These are phyloP conservation scores for Calameuta pallipes DNA, from an alignment of 2,888 invertebrate genomes.

Conservation along the genomic window DNA sequence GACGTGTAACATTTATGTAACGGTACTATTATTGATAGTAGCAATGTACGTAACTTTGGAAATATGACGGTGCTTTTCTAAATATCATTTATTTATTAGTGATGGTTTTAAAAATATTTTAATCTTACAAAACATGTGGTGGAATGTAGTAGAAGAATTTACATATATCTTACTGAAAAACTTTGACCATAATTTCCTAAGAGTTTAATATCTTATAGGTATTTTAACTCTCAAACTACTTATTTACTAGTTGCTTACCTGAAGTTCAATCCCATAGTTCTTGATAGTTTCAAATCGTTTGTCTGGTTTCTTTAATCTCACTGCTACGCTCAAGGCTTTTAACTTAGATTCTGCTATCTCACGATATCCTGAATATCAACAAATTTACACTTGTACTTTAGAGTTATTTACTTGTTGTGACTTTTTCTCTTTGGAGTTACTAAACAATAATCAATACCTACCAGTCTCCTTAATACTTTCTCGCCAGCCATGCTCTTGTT, in stretches of 20 bases:
- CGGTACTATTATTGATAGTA: constrained; percentile 1
- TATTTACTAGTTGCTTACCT: constrained; percentile 64
- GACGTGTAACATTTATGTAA: constrained; percentile 1
- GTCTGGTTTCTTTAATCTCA: constrained; percentile 79
- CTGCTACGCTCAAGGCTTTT: constrained; percentile 79
- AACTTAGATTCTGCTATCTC: constrained; percentile 83
- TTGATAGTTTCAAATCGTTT: constrained; percentile 80
- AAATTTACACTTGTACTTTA: constrained; percentile 11
- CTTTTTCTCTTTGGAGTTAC: constrained; percentile 4
- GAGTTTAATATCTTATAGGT: constrained; percentile 66
- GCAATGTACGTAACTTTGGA: background rate
- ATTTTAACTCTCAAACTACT: constrained; percentile 55
- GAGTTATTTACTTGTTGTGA: constrained; percentile 7
- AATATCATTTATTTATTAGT: background rate
- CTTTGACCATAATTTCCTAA: background rate
- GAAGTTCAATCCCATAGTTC: constrained; percentile 79
- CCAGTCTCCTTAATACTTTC: constrained; percentile 82
- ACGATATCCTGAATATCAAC: constrained; percentile 72
- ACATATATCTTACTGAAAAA: constrained; percentile 68
- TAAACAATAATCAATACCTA: constrained; percentile 45
- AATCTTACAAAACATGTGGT: too few species aligned
- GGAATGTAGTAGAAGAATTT: background rate
- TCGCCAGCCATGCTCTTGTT: constrained; percentile 83
- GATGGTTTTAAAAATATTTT: background rate
- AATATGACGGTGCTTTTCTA: background rate